A percentile compares a stretch with the other conserved stretches of the same genome.
phyloP scores from a whole-genome alignment of 2,888 invertebrate genomes.

The Xestia ashworthii region DNA sequence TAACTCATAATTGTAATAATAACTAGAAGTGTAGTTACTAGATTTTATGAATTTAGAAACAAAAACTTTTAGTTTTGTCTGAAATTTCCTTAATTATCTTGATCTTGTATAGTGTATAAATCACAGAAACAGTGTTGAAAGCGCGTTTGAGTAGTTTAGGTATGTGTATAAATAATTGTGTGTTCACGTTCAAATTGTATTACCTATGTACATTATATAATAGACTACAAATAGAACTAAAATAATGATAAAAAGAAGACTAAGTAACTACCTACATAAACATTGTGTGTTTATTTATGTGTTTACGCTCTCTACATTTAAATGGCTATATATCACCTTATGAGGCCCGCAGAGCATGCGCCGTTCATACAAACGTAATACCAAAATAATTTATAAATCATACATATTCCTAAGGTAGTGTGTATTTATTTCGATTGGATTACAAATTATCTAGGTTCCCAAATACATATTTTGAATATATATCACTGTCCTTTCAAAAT shows the following conservation, averaged over 20 bases:
- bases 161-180: constrained; percentile 40
- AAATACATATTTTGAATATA: too few species aligned
- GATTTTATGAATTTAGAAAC: background rate
- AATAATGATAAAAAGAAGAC: too few species aligned
- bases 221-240: too few species aligned
- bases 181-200: background rate
- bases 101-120: background rate
- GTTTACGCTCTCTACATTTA: constrained; percentile 36
- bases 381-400: too few species aligned
- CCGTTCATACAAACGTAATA: too few species aligned
- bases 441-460: too few species aligned
- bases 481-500: too few species aligned
- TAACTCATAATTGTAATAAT: background rate
- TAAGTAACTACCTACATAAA: too few species aligned
- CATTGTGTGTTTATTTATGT: constrained; percentile 40
- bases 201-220: too few species aligned
- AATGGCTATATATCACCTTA: constrained; percentile 2
- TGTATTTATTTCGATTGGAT: too few species aligned
- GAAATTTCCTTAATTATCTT: background rate
- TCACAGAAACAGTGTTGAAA: background rate
- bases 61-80: background rate
- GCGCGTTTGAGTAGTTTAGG: constrained; percentile 21
- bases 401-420: too few species aligned
- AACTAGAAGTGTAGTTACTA: background rate
- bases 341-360: too few species aligned